Percentiles rank a stretch among this genome's conserved stretches.
phyloP scores from a whole-genome alignment of 2,888 invertebrate species.

The Chaetoderma sp. region DNA sequence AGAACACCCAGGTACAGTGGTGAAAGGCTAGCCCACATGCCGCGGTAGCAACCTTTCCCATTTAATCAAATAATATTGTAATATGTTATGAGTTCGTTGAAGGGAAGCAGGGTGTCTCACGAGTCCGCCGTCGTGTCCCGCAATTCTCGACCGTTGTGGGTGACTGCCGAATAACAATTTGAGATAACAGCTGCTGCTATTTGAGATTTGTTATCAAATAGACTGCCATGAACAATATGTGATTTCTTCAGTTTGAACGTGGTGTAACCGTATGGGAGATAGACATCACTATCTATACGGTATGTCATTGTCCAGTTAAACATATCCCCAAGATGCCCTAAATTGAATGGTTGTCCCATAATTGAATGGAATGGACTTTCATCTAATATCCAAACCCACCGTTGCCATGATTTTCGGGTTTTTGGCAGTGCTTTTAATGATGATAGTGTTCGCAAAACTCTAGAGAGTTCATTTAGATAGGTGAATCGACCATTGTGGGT shows the following conservation, averaged over 20 bases:
- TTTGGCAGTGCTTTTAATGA: background rate
- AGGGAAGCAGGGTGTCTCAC: too few species aligned
- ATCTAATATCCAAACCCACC: constrained; percentile 5
- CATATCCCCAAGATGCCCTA: background rate
- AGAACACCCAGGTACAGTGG: too few species aligned
- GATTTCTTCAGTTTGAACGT: too few species aligned
- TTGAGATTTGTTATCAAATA: background rate
- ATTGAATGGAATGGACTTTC: constrained; percentile 2
- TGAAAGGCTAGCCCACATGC: too few species aligned
- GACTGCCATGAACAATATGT: too few species aligned
- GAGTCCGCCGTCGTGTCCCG: too few species aligned
- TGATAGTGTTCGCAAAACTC: too few species aligned
- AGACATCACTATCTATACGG: background rate
- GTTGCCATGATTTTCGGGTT: background rate
- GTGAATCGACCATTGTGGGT: too few species aligned
- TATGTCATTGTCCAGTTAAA: constrained; percentile 9
- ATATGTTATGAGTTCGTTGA: too few species aligned
- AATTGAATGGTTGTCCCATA: background rate
- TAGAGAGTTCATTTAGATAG: too few species aligned
- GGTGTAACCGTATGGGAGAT: background rate
- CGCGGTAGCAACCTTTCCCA: too few species aligned
- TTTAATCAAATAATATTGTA: too few species aligned
- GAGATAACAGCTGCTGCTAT: background rate
- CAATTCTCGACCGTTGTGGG: constrained; percentile 2
- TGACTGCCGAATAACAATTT: background rate